Base-by-base conservation (phyloP, 2,797 vertebrate genomes). In the Phylloscopus collybita region DNA sequence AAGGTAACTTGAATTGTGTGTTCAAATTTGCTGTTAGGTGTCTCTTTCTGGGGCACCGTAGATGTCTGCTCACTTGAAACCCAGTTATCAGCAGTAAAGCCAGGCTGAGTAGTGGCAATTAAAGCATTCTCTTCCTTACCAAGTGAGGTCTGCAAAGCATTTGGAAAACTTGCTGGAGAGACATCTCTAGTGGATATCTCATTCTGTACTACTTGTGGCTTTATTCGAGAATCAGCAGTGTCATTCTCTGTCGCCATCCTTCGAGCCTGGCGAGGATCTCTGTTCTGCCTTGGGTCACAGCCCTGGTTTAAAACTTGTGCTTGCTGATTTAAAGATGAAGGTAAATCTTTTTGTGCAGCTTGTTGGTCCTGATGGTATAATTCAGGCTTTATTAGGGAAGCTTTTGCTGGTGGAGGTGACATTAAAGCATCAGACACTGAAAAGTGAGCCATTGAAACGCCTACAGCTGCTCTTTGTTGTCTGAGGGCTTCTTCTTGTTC, bases 391-490 rank as follows among this genome's bases (percentile, higher is more conserved):
- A 98, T 56, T 50, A 98, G 45, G 11, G 99, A 94, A 27, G 98
- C 70, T 96, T 99, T 99, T 45, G 81, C 88, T 85, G 98, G 96
- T 34, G 99, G 98, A 10, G 99, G 99, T 22, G 99, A 99, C 99
- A 99, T 98, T 49, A 99, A 96, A 22, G 99, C 98, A 70, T 99
- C 99, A 6, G 99, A 99, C 87, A 99, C 99, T 10, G 99, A 99
- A 97, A 99, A 99, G 92, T 98, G 98, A 82, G 99, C 99, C 99
- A 99, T 99, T 69, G 99, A 99, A 92, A 98, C 99, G 26, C 99
- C 99, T 13, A 99, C 99, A 19, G 99, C 99, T 18, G 99, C 99
- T 95, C 98, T 98, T 97, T 99, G 99, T 94, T 99, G 98, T 65
- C 99, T 98, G 13, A 99, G 98, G 6, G 98, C 99, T 89, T 99